Evolutionary conservation across 2,113 vertebrate species (phyloP).

Genomic region (Notothenia coriiceps): DNA sequence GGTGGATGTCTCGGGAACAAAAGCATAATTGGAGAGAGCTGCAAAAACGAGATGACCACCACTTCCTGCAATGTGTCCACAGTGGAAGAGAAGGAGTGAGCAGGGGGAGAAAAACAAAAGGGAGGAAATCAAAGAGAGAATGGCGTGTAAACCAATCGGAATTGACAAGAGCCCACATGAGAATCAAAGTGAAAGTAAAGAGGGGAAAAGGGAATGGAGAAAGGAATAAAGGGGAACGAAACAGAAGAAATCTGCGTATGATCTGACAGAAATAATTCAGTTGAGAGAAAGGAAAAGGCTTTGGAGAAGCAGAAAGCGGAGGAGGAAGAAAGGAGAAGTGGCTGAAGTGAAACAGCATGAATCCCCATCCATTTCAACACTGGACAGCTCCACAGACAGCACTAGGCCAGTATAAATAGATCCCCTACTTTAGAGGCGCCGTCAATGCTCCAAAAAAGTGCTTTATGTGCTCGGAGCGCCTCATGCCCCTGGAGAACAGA

Average conservation of each 20-base stretch:
- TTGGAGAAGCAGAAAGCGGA: constrained; percentile 55
- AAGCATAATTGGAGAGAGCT: constrained; percentile 63
- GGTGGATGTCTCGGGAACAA: constrained; percentile 35
- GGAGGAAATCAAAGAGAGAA: constrained; percentile 56
- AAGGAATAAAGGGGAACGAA: constrained; percentile 1
- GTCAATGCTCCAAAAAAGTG: constrained; percentile 72
- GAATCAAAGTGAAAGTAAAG: constrained; percentile 47
- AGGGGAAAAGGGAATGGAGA: background rate
- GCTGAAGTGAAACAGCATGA: constrained; percentile 72
- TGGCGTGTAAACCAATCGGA: constrained; percentile 40
- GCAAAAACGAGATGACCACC: constrained; percentile 33
- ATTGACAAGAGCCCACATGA: constrained; percentile 60
- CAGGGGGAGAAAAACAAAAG: constrained; percentile 40
- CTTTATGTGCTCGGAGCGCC: constrained; percentile 65
- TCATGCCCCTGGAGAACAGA: constrained; percentile 63
- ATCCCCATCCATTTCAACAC: constrained; percentile 75
- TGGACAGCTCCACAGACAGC: constrained; percentile 78
- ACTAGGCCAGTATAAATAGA: constrained; percentile 82
- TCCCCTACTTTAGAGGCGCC: constrained; percentile 76
- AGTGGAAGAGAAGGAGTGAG: constrained; percentile 24
- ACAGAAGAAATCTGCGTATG: constrained; percentile 50
- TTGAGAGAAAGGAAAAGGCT: constrained; percentile 38
- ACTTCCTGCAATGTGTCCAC: constrained; percentile 44
- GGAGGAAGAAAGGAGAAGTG: constrained; percentile 64
- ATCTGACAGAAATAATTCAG: constrained; percentile 68